Base-by-base conservation (phyloP, 2,113 vertebrate species). In the Progne subis region DNA sequence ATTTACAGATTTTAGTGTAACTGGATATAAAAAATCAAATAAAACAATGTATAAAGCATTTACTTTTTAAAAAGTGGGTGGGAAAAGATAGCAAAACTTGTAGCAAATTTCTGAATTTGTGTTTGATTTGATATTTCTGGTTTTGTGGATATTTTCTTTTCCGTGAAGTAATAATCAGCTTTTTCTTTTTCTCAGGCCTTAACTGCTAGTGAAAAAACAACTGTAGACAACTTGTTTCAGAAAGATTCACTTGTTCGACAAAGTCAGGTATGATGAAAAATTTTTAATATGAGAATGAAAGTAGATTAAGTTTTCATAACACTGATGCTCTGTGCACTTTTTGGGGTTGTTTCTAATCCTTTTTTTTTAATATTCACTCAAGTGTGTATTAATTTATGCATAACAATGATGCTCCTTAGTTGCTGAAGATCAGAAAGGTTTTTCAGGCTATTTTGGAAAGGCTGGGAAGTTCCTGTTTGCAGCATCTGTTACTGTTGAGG, bases 161-260 rank as follows among this genome's bases (percentile, higher is more conserved):
- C 74, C 47, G 16, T 60, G 34, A 64, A 70, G 57, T 76, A 90
- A 46, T 72, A 55, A 92, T 61, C 21, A 61, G 4, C 21, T 91
- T 92, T 86, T 94, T 95, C 57, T 78, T 37, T 37, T 37, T 37
- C 37, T 37, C n/a, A 99, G 99, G 95, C 95, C 93, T 98, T 98
- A 96, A 99, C 97, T 96, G 98, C 98, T 89, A 99, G 99, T 92
- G 99, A 99, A 97, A 99, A 99, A 97, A 95, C 97, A 0, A 98
- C 98, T 53, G 98, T 99, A 91, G 99, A 99, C 94, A 98, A 98
- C 75, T 98, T 99, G 21, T 99, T 99, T 95, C 99, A 99, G 95
- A 98, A 98, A 69, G 99, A 99, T 60, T 97, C 98, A 2, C 87
- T 99, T 91, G 98, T 99, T 67, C 98, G 99, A 76, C 99, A 99